These are phyloP conservation scores for Dermolepida albohirtum DNA, from an alignment of 2,888 invertebrate species.

Conservation along the genomic window DNA sequence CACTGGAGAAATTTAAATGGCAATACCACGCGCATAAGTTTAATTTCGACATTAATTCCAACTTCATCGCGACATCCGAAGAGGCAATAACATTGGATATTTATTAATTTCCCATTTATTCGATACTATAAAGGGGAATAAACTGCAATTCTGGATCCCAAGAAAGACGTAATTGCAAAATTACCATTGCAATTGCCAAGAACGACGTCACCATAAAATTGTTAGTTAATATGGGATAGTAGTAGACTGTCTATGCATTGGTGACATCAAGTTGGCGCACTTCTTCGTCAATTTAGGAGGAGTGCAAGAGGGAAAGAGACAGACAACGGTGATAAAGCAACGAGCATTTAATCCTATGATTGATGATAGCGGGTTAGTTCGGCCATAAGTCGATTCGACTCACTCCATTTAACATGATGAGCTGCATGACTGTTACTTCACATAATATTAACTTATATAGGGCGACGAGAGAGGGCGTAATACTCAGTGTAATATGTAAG, in stretches of 20 bases:
- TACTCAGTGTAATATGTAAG: slow-evolving; percentile 24
- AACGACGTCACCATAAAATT: slow-evolving; percentile 56
- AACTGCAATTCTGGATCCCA: too few species aligned
- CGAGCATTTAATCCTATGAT: slow-evolving; percentile 62
- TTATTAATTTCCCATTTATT: too few species aligned
- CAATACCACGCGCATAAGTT: too few species aligned
- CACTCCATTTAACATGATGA: slow-evolving; percentile 65
- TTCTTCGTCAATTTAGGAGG: too few species aligned
- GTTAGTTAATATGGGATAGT: slow-evolving; percentile 59
- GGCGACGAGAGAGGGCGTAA: slow-evolving; percentile 46
- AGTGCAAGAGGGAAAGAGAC: not conserved
- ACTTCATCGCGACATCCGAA: too few species aligned
- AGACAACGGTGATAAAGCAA: slow-evolving; percentile 54
- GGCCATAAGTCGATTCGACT: slow-evolving; percentile 64
- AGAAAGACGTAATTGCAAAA: slow-evolving; percentile 44
- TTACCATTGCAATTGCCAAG: slow-evolving; percentile 53
- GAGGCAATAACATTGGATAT: too few species aligned
- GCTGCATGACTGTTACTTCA: slow-evolving; percentile 61
- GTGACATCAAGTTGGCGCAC: too few species aligned
- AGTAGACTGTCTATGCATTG: slow-evolving; percentile 44
- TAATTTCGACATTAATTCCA: too few species aligned
- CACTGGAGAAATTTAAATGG: too few species aligned
- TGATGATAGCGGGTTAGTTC: slow-evolving; percentile 60
- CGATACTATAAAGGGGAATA: too few species aligned
- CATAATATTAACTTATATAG: slow-evolving; percentile 52